A percentile compares a stretch with the other conserved stretches of the same genome.
phyloP scores from a whole-genome alignment of 2,888 invertebrate genomes.

The Euplagia quadripunctaria region DNA sequence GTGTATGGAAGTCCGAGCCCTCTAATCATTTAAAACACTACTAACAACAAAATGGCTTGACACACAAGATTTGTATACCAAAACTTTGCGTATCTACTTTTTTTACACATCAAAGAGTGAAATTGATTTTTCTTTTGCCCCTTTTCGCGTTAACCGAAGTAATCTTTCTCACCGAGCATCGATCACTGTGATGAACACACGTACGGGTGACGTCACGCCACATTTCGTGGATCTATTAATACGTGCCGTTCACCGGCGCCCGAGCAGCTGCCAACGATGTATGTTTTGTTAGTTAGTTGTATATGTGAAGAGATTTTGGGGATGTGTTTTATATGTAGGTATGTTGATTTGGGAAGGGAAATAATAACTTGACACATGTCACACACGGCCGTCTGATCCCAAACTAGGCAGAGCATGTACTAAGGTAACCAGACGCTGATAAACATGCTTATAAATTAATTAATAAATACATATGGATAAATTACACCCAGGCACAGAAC shows the following conservation, averaged over 20 bases:
- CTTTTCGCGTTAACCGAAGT: neutral
- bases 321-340: neutral
- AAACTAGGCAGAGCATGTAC: too few species aligned
- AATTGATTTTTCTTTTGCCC: neutral
- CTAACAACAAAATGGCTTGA: too few species aligned
- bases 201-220: constrained; percentile 46
- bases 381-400: too few species aligned
- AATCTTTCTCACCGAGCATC: neutral
- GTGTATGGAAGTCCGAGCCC: too few species aligned
- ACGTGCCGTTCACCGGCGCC: constrained; percentile 44
- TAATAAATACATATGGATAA: too few species aligned
- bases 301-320: constrained; percentile 11
- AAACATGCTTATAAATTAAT: too few species aligned
- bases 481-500: too few species aligned
- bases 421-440: too few species aligned
- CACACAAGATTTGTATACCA: too few species aligned
- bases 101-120: too few species aligned
- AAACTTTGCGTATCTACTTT: too few species aligned
- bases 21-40: too few species aligned
- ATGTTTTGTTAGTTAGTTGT: constrained; percentile 27
- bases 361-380: neutral
- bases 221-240: constrained; percentile 50
- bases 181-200: neutral
- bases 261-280: constrained; percentile 49
- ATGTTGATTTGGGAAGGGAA: neutral